These are phyloP conservation scores for Australoheros scitulus DNA, from an alignment of 2,113 vertebrate genomes.

Conservation along the genomic window DNA sequence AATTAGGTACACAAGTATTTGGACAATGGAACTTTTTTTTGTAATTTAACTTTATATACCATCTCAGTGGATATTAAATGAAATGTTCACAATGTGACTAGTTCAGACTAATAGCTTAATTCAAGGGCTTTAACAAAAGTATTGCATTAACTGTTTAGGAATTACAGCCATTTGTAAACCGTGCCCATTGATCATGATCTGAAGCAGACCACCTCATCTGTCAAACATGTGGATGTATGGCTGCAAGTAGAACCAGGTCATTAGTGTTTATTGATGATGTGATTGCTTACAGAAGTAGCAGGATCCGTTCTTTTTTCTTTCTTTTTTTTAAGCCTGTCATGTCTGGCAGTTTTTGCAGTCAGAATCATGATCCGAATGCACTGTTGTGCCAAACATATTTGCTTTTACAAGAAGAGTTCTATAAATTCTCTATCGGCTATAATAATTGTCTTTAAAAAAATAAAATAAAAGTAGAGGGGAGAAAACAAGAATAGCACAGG, in stretches of 20 bases:
- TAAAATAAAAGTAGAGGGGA: no score
- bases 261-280: accelerated
- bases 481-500: no score
- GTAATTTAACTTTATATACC: background rate
- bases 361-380: no score
- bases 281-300: background rate
- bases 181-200: background rate
- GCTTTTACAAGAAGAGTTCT: no score
- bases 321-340: no score
- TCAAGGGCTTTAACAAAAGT: background rate
- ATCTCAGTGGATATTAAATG: background rate
- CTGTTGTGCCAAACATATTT: no score
- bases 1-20: background rate
- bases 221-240: background rate
- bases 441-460: no score
- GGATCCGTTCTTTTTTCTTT: no score
- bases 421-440: no score
- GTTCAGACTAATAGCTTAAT: background rate
- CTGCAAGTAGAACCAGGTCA: background rate
- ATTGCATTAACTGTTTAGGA: background rate
- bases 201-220: accelerated
- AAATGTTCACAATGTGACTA: background rate
- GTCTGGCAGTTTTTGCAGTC: no score
- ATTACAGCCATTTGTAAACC: background rate
- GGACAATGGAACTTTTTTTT: background rate